Conservation (phyloP, 2,113 vertebrate species). For the Bufo bufo region DNA sequence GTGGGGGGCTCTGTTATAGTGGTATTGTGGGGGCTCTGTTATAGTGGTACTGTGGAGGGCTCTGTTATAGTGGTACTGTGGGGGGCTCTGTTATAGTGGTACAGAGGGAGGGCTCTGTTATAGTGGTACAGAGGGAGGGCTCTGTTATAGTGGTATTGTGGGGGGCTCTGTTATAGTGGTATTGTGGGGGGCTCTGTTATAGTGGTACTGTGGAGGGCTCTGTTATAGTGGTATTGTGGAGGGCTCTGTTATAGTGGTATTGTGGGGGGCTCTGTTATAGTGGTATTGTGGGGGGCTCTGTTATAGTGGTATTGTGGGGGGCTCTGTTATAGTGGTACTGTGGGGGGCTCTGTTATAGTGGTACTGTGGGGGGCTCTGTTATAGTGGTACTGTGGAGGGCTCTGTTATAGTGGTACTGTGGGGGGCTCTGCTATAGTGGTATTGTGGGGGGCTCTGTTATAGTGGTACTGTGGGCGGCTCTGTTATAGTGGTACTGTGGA, state of each 20-base stretch:
- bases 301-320: neutral
- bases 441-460: no score
- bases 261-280: neutral
- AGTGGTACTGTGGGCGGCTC: no score
- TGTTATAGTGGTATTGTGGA: neutral
- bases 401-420: no score
- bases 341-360: neutral
- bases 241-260: neutral
- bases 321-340: neutral
- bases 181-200: neutral
- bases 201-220: neutral
- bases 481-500: no score
- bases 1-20: no score
- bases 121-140: no score
- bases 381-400: neutral
- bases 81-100: no score
- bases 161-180: neutral
- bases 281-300: neutral
- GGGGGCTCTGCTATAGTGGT: no score
- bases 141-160: neutral
- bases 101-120: neutral
- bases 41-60: no score
- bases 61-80: no score
- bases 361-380: neutral
- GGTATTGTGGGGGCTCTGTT: no score